Evolutionary conservation across 2,113 vertebrate genomes (phyloP).

Genomic region (Argyrosomus japonicus): DNA sequence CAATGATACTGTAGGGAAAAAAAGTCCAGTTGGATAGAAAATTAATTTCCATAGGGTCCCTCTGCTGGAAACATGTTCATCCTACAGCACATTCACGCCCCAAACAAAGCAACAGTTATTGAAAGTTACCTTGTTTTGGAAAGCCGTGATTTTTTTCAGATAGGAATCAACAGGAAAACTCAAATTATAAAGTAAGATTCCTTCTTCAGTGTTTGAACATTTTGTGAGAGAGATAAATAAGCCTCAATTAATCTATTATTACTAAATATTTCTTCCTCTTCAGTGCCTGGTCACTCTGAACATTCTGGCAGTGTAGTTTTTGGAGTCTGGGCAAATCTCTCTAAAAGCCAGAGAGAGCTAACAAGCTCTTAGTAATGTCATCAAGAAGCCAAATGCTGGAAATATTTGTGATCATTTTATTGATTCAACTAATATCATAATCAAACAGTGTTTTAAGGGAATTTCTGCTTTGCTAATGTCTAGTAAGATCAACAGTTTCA

Average conservation of each 20-base stretch:
- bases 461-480: background rate
- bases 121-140: background rate
- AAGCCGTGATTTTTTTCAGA: background rate
- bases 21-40: slow-evolving; percentile 23
- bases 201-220: background rate
- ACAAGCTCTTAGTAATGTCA: slow-evolving; percentile 10
- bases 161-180: background rate
- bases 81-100: slow-evolving; percentile 52
- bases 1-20: slow-evolving; percentile 25
- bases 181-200: background rate
- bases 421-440: background rate
- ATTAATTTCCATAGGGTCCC: slow-evolving; percentile 59
- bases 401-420: slow-evolving; percentile 22
- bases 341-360: background rate
- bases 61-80: slow-evolving; percentile 75
- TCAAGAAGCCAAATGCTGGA: slow-evolving; percentile 8
- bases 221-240: background rate
- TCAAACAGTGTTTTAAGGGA: background rate
- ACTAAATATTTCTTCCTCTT: background rate
- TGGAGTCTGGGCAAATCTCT: background rate
- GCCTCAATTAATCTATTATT: no score
- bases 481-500: slow-evolving; percentile 8
- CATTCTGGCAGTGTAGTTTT: slow-evolving; percentile 32
- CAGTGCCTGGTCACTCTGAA: slow-evolving; percentile 24
- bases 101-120: slow-evolving; percentile 11